Percentiles rank a stretch among this genome's conserved stretches.
phyloP scores from a whole-genome alignment of 2,113 vertebrate genomes.

The Setophaga kirtlandii region DNA sequence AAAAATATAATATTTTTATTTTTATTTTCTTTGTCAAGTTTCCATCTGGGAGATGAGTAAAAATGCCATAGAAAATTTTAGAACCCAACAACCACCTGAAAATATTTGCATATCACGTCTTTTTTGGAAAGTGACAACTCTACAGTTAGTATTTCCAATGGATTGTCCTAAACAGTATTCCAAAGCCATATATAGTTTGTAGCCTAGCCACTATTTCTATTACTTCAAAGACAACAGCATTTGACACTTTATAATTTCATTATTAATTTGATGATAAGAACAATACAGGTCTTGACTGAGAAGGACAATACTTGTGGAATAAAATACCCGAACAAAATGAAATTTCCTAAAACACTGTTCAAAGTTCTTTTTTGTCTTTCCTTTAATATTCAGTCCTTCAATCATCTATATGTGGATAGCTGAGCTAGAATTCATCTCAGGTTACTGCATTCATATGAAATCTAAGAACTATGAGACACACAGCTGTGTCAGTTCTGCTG shows the following conservation, averaged over 20 bases:
- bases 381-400: neutral
- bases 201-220: neutral
- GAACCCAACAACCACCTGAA: neutral
- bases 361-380: neutral
- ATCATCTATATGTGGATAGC: neutral
- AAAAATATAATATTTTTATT: neutral
- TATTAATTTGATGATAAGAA: neutral
- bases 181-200: neutral
- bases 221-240: neutral
- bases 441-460: neutral
- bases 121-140: neutral
- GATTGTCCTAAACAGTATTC: neutral
- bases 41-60: neutral
- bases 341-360: neutral
- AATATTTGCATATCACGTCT: neutral
- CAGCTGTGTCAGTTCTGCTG: neutral
- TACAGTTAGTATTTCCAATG: neutral
- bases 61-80: neutral
- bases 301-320: neutral
- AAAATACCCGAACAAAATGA: neutral
- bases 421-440: neutral
- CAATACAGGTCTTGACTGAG: neutral
- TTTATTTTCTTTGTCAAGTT: neutral
- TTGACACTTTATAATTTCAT: neutral
- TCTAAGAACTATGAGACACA: neutral